These are phyloP conservation scores for Danio tinwini DNA, from an alignment of 2,797 vertebrate genomes.

Conservation along the genomic window DNA sequence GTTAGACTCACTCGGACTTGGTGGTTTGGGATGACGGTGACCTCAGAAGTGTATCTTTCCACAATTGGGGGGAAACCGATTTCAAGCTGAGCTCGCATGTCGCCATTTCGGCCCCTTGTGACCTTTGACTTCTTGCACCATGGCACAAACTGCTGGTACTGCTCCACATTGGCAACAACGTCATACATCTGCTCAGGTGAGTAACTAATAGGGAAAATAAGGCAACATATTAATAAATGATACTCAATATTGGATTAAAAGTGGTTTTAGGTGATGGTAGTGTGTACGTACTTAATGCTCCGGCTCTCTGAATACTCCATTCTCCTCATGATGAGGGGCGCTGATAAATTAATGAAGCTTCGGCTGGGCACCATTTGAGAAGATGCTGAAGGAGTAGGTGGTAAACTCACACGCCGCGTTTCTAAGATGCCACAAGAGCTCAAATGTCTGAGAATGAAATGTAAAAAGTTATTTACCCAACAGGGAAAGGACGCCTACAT, in stretches of 20 bases:
- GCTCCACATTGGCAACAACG: constrained; percentile 77
- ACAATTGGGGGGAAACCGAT: constrained; percentile 82
- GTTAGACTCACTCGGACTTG: constrained; percentile 76
- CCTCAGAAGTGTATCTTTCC: constrained; percentile 80
- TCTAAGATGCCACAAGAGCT: constrained; percentile 65
- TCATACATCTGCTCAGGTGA: constrained; percentile 79
- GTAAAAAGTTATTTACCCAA: background rate
- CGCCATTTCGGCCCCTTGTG: constrained; percentile 58
- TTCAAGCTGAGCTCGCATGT: constrained; percentile 72
- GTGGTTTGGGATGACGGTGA: constrained; percentile 77
- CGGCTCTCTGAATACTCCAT: constrained; percentile 77
- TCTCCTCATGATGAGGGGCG: constrained; percentile 67
- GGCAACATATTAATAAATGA: background rate
- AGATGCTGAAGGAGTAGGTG: constrained; percentile 33
- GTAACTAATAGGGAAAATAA: constrained; percentile 68
- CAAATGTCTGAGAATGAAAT: constrained; percentile 61
- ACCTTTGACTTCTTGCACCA: constrained; percentile 83
- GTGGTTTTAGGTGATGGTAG: background rate
- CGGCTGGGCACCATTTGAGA: constrained; percentile 55
- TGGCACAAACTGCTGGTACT: constrained; percentile 83
- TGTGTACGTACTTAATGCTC: constrained; percentile 68
- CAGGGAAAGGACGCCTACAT: background rate
- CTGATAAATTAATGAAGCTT: constrained; percentile 76
- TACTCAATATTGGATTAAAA: background rate
- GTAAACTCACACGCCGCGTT: constrained; percentile 51